phyloP scores from a whole-genome alignment of 2,888 invertebrate genomes.

The Tenthredo notha region DNA sequence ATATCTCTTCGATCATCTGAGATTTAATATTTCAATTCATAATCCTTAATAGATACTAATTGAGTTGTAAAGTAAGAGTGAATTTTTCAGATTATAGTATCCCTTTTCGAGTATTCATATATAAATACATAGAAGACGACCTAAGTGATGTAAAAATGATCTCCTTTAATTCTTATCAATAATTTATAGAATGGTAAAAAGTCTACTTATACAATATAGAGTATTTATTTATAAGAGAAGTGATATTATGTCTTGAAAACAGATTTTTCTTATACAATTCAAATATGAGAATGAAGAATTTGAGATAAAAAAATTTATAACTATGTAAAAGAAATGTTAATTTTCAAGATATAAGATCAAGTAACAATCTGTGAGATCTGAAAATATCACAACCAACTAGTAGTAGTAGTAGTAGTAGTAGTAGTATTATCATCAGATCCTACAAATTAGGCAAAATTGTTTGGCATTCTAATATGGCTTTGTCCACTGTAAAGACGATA shows the following conservation, averaged over 20 bases:
- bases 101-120: slow-evolving; percentile 11
- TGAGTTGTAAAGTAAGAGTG: background rate
- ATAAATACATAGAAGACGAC: slow-evolving; percentile 56
- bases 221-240: slow-evolving; percentile 60
- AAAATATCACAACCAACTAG: slow-evolving; percentile 15
- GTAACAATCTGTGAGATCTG: slow-evolving; percentile 16
- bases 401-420: background rate
- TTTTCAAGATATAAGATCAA: slow-evolving; percentile 47
- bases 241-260: slow-evolving; percentile 52
- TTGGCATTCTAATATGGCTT: slow-evolving; percentile 71
- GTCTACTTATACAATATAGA: slow-evolving; percentile 65
- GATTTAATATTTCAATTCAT: background rate
- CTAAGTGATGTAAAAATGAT: slow-evolving; percentile 50
- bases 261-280: background rate
- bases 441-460: slow-evolving; percentile 55
- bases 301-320: background rate
- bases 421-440: slow-evolving; percentile 37
- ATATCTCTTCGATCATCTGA: background rate
- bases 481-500: slow-evolving; percentile 45
- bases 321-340: background rate
- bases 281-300: background rate
- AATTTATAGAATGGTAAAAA: slow-evolving; percentile 63
- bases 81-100: background rate
- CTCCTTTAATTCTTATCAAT: slow-evolving; percentile 50
- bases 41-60: background rate